A percentile compares a stretch with the other conserved stretches of the same genome.
These are phyloP conservation scores for Tromatobia lineatoria DNA, from an alignment of 2,888 invertebrate genomes.

Conservation along the genomic window DNA sequence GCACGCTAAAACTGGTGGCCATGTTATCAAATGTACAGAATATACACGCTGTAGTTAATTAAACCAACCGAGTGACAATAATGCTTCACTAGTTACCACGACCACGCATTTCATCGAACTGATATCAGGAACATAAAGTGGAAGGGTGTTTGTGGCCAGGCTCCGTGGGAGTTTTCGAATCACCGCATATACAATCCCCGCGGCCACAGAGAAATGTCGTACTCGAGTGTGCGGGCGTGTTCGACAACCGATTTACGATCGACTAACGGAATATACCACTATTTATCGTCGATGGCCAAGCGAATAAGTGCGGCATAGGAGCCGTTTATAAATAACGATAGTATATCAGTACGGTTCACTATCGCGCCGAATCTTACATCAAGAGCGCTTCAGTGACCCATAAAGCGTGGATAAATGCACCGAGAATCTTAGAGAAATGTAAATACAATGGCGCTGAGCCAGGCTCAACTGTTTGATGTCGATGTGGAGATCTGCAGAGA, in stretches of 20 bases:
- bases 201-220: conserved; percentile 28
- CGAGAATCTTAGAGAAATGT: conserved; percentile 73
- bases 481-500: conserved; percentile 43
- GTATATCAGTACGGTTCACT: neutral
- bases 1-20: neutral
- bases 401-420: conserved; percentile 74
- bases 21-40: conserved; percentile 5
- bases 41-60: conserved; percentile 24
- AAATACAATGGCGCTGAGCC: conserved; percentile 76
- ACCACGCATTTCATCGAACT: conserved; percentile 24
- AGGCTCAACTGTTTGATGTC: conserved; percentile 65
- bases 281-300: conserved; percentile 11
- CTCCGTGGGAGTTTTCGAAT: conserved; percentile 26
- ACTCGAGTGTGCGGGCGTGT: conserved; percentile 25
- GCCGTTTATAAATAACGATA: conserved; percentile 26
- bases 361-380: conserved; percentile 20
- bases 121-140: conserved; percentile 28
- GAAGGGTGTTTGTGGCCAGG: neutral
- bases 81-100: conserved; percentile 8
- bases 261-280: neutral
- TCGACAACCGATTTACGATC: conserved; percentile 46
- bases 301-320: conserved; percentile 18
- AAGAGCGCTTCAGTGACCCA: conserved; percentile 60
- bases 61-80: conserved; percentile 37
- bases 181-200: conserved; percentile 38